Conservation (phyloP, 2,888 invertebrate species). For the Unio delphinus region DNA sequence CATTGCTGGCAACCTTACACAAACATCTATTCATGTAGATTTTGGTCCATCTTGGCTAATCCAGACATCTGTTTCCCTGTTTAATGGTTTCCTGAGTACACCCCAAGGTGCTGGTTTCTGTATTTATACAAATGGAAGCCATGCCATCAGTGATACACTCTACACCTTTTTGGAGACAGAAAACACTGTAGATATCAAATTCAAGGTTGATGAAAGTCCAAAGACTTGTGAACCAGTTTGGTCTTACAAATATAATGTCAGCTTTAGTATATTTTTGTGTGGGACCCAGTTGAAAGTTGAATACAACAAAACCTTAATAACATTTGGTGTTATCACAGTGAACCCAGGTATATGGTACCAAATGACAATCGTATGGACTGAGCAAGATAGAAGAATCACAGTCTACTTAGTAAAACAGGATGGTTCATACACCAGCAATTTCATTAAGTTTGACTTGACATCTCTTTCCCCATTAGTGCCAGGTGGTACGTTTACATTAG, state of each 20-base stretch:
- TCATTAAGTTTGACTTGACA: neutral
- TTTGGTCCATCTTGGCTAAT: constrained; percentile 39
- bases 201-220: constrained; percentile 22
- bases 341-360: constrained; percentile 46
- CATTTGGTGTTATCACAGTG: constrained; percentile 24
- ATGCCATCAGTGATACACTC: constrained; percentile 24
- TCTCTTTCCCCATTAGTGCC: constrained; percentile 22
- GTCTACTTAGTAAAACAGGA: constrained; percentile 33
- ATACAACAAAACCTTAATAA: constrained; percentile 11
- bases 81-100: constrained; percentile 12
- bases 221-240: constrained; percentile 38
- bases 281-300: constrained; percentile 17
- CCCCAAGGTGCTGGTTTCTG: constrained; percentile 30
- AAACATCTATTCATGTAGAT: constrained; percentile 22
- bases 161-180: constrained; percentile 35
- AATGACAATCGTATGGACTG: constrained; percentile 40
- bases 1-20: constrained; percentile 16
- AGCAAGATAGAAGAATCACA: constrained; percentile 14
- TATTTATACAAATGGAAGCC: constrained; percentile 26
- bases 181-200: constrained; percentile 44
- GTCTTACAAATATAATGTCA: constrained; percentile 33
- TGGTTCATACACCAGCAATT: constrained; percentile 15
- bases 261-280: constrained; percentile 30
- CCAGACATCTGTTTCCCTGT: constrained; percentile 21
- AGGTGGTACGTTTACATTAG: constrained; percentile 47